phyloP scores from a whole-genome alignment of 2,888 invertebrate species.

The Aphodius granarius region DNA sequence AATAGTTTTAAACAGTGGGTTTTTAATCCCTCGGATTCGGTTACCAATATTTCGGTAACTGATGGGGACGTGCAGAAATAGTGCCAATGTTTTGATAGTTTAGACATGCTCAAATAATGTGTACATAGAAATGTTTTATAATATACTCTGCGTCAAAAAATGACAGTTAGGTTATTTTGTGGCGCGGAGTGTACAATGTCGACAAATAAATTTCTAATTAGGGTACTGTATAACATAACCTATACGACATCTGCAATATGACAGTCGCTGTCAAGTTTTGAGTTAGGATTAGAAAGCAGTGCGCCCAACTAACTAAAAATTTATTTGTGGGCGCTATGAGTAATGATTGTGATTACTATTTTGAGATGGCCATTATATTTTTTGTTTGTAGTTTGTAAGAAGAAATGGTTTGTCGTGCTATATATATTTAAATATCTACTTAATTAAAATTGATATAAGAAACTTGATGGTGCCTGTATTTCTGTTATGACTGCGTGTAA shows the following conservation, averaged over 20 bases:
- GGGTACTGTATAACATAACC: no score
- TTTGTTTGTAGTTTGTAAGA: background rate
- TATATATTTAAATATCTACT: background rate
- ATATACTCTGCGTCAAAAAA: no score
- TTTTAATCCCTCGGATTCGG: slow-evolving; percentile 47
- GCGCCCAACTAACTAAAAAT: no score
- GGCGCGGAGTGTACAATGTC: no score
- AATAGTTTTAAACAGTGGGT: slow-evolving; percentile 54
- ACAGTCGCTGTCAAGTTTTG: no score
- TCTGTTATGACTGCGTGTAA: background rate
- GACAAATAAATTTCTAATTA: no score
- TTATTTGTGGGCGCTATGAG: background rate
- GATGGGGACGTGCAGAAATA: slow-evolving; percentile 35
- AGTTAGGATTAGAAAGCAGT: no score
- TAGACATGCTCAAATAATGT: background rate
- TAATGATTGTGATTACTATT: background rate
- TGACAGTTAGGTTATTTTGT: no score
- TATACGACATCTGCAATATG: no score
- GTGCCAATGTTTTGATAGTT: slow-evolving; percentile 1
- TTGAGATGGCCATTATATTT: slow-evolving; percentile 10
- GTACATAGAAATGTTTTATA: background rate
- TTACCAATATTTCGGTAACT: slow-evolving; percentile 49
- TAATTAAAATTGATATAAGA: background rate
- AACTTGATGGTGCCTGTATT: background rate
- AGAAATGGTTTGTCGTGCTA: background rate